Evolutionary conservation across 2,113 vertebrate genomes (phyloP), one percentile per base, ranked within the genome.

Genomic region (Sander vitreus): DNA sequence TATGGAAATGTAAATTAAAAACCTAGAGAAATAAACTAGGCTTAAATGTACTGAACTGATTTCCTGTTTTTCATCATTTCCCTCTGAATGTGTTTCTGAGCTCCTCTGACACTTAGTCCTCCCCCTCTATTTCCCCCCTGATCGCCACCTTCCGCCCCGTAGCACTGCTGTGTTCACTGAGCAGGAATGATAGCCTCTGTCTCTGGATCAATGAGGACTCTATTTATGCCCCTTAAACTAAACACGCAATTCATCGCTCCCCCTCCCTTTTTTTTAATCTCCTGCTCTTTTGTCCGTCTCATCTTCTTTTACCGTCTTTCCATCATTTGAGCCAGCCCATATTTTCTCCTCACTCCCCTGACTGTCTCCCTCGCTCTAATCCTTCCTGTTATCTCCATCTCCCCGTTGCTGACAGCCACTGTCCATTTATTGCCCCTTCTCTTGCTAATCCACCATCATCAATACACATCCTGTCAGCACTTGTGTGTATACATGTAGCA

Each of bases 141-240:
- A 65, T 80, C 68, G 53, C 33, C 63, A 33, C 67, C 19, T 50
- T 59, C 47, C 45, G 75, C 54, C 81, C 58, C 53, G 72, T 53
- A 55, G 85, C 62, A 0, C 63, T 47, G 76, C 76, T 84, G 75
- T 90, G 86, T 69, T 92, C 89, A 92, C 90, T 81, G 81, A 90
- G 36, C 89, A 91, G 86, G 91, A 95, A 91, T 90, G 88, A 95
- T 87, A 36, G 85, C 86, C 89, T 90, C 84, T 85, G 87, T 85
- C 84, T 85, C 76, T 58, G 74, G 92, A 95, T 95, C 94, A 91
- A 95, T 94, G 81, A 93, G 66, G 78, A 82, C 84, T 84, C 86
- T 90, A 91, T 93, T 90, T 87, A 78, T 60, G 73, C 69, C 62
- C 85, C 15, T 48, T 88, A 83, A 91, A 85, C 81, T 85, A 78